phyloP scores from a whole-genome alignment of 2,113 vertebrate genomes.

The Trematomus loennbergii region DNA sequence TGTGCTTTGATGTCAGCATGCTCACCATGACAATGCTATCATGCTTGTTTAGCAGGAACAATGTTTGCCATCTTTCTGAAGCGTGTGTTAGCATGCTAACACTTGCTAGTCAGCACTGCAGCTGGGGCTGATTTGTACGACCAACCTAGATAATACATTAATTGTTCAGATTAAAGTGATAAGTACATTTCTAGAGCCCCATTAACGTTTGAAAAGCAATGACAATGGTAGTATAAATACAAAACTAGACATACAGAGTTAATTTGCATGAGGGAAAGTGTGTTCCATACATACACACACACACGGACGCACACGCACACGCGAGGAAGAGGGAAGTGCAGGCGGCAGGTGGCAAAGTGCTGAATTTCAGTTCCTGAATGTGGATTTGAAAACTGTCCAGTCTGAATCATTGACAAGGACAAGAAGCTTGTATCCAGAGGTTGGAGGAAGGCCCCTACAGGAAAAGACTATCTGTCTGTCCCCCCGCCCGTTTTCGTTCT shows the following conservation, averaged over 20 bases:
- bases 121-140: not conserved
- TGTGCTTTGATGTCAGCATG: not conserved
- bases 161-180: not conserved
- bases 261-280: constrained; percentile 34
- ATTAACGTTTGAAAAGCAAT: not conserved
- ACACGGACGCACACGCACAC: too few species aligned
- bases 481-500: constrained; percentile 22
- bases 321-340: constrained; percentile 38
- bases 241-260: constrained; percentile 2
- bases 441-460: constrained; percentile 22
- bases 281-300: not conserved
- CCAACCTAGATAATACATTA: not conserved
- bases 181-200: not conserved
- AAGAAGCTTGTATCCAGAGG: constrained; percentile 41
- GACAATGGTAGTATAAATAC: not conserved
- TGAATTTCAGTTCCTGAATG: constrained; percentile 52
- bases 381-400: constrained; percentile 57
- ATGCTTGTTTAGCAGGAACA: not conserved
- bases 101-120: not conserved
- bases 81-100: not conserved
- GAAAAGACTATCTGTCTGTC: constrained; percentile 28
- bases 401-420: constrained; percentile 65
- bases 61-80: not conserved
- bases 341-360: constrained; percentile 59
- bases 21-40: not conserved